Base-by-base conservation (phyloP, 1,140 invertebrate genomes). In the Drosophila persimilis region DNA sequence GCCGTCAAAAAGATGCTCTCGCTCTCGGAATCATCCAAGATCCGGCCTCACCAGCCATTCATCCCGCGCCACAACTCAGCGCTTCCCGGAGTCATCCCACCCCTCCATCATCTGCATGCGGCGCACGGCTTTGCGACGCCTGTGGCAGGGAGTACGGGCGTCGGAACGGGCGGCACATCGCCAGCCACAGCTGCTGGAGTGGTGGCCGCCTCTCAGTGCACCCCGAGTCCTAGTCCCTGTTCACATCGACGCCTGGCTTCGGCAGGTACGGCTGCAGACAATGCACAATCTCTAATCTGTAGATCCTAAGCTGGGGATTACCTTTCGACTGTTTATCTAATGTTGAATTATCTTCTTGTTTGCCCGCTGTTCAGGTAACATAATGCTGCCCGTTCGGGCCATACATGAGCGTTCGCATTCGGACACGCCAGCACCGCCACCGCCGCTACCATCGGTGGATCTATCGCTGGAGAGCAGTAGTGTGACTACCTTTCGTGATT, bases 381-480 rank as follows among this genome's bases (percentile, higher is more conserved):
- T 86, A 26, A 64, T 88, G 55, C 86, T 88, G 55, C 86, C 90
- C 60, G 84, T 89, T 51, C 91, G 94, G 47, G 93, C 92, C 43
- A 95, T 95, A 92, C 96, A 97, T 90, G 97, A 97, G 91, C 94
- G 97, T 52, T 97, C 96, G 9, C 96, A 97, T 91, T 97, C 96
- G n/a, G 97, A 98, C 90, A 97, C 97, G 4, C 96, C 95, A 6
- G 95, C 93, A 11, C 73, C 81, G 13, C 94, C 95, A n/a, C 95
- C 93, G 39, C 94, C 96, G 22, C 93, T 96, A 62, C 95, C 96
- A 2, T 96, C 96, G 13, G 97, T 99, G 15, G 96, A 98, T 91
- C 93, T 99, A 45, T 98, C 96, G 59, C 96, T 97, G 9, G 98
- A 99, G 92, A 98, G 97, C 90, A 98, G 97, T 91, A 98, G 97